Evolutionary conservation across 2,113 vertebrate species (phyloP).

Genomic region (Plestiodon gilberti): DNA sequence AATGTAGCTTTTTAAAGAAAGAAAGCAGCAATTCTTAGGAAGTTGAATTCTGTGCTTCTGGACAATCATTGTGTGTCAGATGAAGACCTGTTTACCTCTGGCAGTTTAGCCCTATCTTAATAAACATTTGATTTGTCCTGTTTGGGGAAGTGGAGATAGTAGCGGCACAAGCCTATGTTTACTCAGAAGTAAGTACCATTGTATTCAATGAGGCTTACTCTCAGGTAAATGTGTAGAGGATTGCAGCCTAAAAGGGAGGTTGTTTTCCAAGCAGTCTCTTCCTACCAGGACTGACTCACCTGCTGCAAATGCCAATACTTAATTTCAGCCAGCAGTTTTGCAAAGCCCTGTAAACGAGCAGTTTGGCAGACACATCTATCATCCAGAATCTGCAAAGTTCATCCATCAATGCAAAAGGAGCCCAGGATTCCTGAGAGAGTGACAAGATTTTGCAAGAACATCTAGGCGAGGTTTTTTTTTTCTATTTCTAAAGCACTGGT

Average conservation of each 20-base stretch:
- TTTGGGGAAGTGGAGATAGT: too few relatives aligned
- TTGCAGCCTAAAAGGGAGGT: not conserved
- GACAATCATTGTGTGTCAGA: not conserved
- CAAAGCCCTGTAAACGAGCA: not conserved
- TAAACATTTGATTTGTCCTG: too few relatives aligned
- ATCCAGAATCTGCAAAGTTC: not conserved
- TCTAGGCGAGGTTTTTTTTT: not conserved
- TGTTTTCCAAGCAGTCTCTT: not conserved
- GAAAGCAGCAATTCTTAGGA: too few relatives aligned
- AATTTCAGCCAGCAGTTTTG: slow-evolving; percentile 5
- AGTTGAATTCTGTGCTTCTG: not conserved
- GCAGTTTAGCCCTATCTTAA: not conserved
- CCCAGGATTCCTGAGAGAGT: not conserved
- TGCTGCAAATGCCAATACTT: not conserved
- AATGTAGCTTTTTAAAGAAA: too few relatives aligned
- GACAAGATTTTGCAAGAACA: not conserved
- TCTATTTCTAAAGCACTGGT: not conserved
- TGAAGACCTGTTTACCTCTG: not conserved
- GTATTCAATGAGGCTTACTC: too few relatives aligned
- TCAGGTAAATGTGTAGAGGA: not conserved
- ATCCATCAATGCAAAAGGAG: not conserved
- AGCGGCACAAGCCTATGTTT: too few relatives aligned
- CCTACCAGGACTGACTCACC: not conserved
- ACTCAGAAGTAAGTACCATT: too few relatives aligned
- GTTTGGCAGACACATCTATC: slow-evolving; percentile 7